phyloP scores from a whole-genome alignment of 2,888 invertebrate species.

The Lasius fuliginosus region DNA sequence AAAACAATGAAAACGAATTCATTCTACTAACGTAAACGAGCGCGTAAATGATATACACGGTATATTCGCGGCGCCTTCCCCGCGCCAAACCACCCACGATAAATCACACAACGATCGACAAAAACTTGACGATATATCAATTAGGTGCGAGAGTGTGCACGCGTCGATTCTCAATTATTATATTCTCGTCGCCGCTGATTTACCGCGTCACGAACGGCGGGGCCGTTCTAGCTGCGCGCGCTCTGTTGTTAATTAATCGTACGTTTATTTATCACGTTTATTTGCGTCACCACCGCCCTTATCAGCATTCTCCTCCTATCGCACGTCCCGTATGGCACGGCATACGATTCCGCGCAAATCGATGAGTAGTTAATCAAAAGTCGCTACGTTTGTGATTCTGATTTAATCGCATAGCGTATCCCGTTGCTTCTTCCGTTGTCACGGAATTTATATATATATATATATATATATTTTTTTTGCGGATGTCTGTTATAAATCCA shows the following conservation, averaged over 20 bases:
- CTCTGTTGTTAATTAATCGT: constrained; percentile 69
- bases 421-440: background rate
- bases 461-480: background rate
- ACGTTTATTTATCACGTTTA: constrained; percentile 60
- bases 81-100: constrained; percentile 6
- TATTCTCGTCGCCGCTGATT: constrained; percentile 63
- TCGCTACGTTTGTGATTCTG: constrained; percentile 12
- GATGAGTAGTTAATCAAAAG: constrained; percentile 39
- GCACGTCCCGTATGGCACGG: background rate
- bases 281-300: constrained; percentile 22
- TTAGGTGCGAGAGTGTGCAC: constrained; percentile 63
- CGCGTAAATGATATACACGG: constrained; percentile 18
- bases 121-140: constrained; percentile 72
- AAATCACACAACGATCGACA: constrained; percentile 50
- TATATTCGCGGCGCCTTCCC: constrained; percentile 8
- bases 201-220: constrained; percentile 60
- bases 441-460: too few relatives aligned
- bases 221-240: background rate
- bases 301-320: constrained; percentile 25
- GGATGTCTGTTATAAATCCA: background rate
- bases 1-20: constrained; percentile 28
- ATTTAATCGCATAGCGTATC: constrained; percentile 23
- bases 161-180: constrained; percentile 71
- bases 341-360: constrained; percentile 26
- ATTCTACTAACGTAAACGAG: constrained; percentile 37